A percentile compares a stretch with the other conserved stretches of the same genome.
Conservation (phyloP, 2,888 invertebrate genomes). For the Drosophila prolongata region DNA sequence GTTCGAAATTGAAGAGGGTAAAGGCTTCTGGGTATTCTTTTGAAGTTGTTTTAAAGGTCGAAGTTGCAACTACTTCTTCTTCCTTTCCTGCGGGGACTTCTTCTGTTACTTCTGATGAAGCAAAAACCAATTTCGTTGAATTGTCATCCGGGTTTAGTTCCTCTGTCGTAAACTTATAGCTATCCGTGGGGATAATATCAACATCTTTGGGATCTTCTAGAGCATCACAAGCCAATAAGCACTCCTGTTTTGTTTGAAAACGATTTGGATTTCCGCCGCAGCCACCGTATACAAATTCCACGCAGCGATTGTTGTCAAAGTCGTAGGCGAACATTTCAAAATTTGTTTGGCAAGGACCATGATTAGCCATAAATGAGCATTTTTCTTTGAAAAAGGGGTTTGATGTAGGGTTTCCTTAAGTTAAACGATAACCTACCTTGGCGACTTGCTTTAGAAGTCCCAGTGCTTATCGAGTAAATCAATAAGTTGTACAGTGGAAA, state of each 20-base stretch:
- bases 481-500: not conserved
- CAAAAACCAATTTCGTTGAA: not conserved
- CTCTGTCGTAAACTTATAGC: not conserved
- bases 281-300: conserved; percentile 41
- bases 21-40: not conserved
- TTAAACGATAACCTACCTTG: not conserved
- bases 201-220: not conserved
- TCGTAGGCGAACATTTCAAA: conserved; percentile 41
- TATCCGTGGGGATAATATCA: not conserved
- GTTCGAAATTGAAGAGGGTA: not conserved
- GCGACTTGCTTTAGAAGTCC: not conserved
- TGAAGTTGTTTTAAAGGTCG: not conserved
- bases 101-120: not conserved
- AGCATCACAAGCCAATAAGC: conserved; percentile 20
- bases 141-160: no score
- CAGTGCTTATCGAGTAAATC: not conserved
- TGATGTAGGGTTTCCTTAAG: no score
- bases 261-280: conserved; percentile 61
- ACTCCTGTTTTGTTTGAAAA: conserved; percentile 23
- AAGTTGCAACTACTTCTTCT: not conserved
- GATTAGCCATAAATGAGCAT: conserved; percentile 28
- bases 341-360: conserved; percentile 33
- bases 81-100: not conserved
- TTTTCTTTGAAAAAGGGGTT: conserved; percentile 6
- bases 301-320: conserved; percentile 19